Evolutionary conservation across 2,113 vertebrate genomes (phyloP).

Genomic region (Pogona vitticeps): DNA sequence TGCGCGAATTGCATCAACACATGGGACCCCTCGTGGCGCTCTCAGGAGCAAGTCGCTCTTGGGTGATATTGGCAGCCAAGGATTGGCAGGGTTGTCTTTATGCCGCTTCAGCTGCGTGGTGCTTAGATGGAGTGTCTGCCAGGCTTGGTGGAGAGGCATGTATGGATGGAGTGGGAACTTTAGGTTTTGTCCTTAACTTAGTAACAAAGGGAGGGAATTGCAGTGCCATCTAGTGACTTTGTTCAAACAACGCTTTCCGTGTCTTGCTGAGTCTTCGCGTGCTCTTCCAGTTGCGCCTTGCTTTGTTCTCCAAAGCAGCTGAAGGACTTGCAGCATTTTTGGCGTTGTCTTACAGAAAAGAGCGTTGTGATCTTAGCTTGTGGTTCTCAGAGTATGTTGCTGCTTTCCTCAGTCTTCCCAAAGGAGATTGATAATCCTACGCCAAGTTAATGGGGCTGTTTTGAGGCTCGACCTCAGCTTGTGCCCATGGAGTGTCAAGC

Average conservation of each 20-base stretch:
- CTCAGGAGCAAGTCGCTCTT: not conserved
- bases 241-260: not conserved
- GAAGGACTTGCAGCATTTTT: not conserved
- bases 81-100: not conserved
- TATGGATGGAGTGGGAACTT: not conserved
- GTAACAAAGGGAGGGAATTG: not conserved
- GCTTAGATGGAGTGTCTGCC: not conserved
- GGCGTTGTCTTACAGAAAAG: not conserved
- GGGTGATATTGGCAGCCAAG: not conserved
- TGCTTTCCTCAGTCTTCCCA: not conserved
- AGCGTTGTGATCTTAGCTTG: not conserved
- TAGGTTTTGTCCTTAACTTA: not conserved
- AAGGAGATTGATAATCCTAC: no score
- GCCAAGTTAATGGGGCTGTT: no score
- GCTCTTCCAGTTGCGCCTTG: not conserved
- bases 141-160: not conserved
- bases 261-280: no score
- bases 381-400: not conserved
- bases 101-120: not conserved
- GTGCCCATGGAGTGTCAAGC: not conserved
- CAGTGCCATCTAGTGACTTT: slow-evolving; percentile 67
- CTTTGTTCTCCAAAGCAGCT: no score
- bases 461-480: no score
- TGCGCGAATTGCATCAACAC: not conserved
- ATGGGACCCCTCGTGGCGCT: no score